Evolutionary conservation across 2,797 vertebrate species (phyloP).

Genomic region (Toxotes lorentzi): DNA sequence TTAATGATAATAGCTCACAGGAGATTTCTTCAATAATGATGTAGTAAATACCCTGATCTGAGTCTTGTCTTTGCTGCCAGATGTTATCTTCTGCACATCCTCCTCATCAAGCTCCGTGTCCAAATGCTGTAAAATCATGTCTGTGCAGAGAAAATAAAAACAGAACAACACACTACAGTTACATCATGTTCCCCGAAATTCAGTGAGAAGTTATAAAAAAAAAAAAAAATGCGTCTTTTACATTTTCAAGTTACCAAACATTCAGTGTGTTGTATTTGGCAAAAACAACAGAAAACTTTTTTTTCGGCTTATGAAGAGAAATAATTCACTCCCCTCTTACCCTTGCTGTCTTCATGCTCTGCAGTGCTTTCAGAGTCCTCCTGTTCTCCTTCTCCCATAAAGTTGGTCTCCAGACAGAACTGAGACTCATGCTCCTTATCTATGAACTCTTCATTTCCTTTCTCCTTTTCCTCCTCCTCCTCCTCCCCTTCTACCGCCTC

Average conservation of each 20-base stretch:
- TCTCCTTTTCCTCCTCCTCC: conserved; percentile 16
- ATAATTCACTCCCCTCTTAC: conserved; percentile 23
- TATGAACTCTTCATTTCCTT: conserved; percentile 84
- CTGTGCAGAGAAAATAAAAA: conserved; percentile 75
- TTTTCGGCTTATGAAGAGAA: neutral
- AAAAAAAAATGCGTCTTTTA: neutral
- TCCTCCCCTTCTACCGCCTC: conserved; percentile 48
- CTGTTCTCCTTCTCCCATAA: conserved; percentile 78
- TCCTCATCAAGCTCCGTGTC: conserved; percentile 89
- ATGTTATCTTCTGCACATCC: conserved; percentile 86
- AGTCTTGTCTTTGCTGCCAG: conserved; percentile 80
- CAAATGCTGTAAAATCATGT: conserved; percentile 90
- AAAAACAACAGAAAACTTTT: neutral
- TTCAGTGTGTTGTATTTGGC: neutral
- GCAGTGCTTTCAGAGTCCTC: conserved; percentile 31
- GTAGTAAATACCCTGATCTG: conserved; percentile 86
- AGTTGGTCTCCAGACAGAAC: conserved; percentile 94
- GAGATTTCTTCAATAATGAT: neutral
- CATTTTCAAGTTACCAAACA: neutral
- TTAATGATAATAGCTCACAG: neutral
- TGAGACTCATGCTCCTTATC: conserved; percentile 90
- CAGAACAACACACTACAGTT: neutral
- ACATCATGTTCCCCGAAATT: neutral
- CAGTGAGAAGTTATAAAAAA: neutral
- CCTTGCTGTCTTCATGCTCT: conserved; percentile 48